Evolutionary conservation across 2,888 invertebrate species (phyloP).

Genomic region (Temnothorax ravouxi): DNA sequence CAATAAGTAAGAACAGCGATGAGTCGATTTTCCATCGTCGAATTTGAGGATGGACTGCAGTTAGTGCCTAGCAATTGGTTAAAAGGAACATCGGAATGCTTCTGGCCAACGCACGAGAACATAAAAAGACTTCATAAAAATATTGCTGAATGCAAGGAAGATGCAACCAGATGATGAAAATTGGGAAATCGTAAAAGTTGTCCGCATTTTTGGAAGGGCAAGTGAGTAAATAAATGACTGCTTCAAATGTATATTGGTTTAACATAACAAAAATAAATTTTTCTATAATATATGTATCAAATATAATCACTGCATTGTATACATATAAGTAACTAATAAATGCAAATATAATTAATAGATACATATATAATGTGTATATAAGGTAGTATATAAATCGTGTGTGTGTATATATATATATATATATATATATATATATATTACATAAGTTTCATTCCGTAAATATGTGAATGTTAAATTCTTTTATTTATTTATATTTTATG

Average conservation of each 20-base stretch:
- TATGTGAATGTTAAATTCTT: too few relatives aligned
- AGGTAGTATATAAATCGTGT: too few relatives aligned
- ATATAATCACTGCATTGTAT: too few relatives aligned
- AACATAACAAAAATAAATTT: background rate
- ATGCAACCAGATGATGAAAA: background rate
- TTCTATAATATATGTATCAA: too few relatives aligned
- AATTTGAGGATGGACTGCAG: background rate
- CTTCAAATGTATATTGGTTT: background rate
- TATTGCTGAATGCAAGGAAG: background rate
- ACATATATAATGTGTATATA: too few relatives aligned
- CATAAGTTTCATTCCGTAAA: too few relatives aligned
- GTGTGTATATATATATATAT: too few relatives aligned
- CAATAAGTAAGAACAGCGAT: background rate
- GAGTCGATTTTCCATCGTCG: background rate
- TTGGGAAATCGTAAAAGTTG: background rate
- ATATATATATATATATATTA: too few relatives aligned
- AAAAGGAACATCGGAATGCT: background rate
- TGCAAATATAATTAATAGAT: too few relatives aligned
- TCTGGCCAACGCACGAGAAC: background rate
- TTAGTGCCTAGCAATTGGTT: background rate
- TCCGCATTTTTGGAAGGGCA: conserved; percentile 7
- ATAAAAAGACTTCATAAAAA: background rate
- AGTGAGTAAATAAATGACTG: conserved; percentile 16
- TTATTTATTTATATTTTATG: too few relatives aligned
- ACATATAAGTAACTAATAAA: too few relatives aligned